Evolutionary conservation across 2,113 vertebrate species (phyloP), one percentile per base, ranked within the genome.

Genomic region (Vanacampus margaritifer): DNA sequence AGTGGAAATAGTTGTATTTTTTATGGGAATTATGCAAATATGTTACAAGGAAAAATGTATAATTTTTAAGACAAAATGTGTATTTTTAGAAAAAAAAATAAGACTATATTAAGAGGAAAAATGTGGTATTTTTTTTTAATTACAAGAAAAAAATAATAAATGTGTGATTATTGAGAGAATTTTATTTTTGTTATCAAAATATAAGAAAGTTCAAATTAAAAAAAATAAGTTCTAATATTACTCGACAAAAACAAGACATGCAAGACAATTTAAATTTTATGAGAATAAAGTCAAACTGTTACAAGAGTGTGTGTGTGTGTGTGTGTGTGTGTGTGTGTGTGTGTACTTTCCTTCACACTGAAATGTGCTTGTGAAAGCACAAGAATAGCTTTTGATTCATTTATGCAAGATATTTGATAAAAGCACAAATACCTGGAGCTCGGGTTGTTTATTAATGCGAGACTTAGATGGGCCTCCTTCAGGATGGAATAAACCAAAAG

Each of bases 311-410:
- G 39, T 12, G 13, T 41, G n/a, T n/a, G n/a, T n/a, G n/a, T n/a
- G n/a, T n/a, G n/a, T n/a, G n/a, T n/a, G n/a, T n/a, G n/a, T n/a
- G n/a, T n/a, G n/a, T n/a, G n/a, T n/a, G n/a, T n/a, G n/a, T n/a
- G n/a, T 41, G 39, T 10, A 12, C 39, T 41, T 41, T 41, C 3
- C 10, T 3, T 12, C 11, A 41, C 39, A 41, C 39, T 41, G 2
- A 12, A 13, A 41, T 2, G 13, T 9, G 39, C 82, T 79, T 81
- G 76, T 75, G 81, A 81, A 83, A 72, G 68, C 67, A 50, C 67
- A 61, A 60, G 67, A 74, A 65, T 78, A 82, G n/a, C 65, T 71
- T 72, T 71, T 6, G 53, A 61, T 43, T 51, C 51, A 39, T 39
- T 59, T 60, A 17, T 60, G 50, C 51, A 46, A 41, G 56, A 48